Conservation (phyloP, 2,113 vertebrate species). For the Onychostoma macrolepis region DNA sequence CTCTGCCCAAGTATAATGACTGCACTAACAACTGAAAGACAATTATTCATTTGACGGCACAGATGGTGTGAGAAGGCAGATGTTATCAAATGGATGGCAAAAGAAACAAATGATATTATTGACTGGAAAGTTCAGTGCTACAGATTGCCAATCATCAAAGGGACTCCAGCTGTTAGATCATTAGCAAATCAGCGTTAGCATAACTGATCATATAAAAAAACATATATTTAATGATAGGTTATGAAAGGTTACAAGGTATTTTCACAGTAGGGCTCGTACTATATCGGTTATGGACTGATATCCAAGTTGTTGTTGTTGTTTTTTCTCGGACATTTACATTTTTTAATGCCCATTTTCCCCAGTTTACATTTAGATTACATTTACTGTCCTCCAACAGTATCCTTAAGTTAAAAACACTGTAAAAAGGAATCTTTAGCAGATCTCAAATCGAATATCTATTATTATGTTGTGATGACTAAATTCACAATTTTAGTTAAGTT, state of each 20-base stretch:
- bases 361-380: background rate
- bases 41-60: background rate
- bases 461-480: background rate
- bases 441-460: background rate
- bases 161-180: background rate
- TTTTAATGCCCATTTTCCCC: background rate
- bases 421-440: background rate
- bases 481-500: background rate
- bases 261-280: background rate
- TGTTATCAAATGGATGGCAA: background rate
- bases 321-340: background rate
- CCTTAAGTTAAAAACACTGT: background rate
- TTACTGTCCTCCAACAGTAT: background rate
- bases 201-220: background rate
- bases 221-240: background rate
- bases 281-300: background rate
- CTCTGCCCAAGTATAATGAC: background rate
- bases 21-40: background rate
- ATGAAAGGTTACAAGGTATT: background rate
- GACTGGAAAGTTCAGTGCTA: background rate
- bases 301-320: background rate
- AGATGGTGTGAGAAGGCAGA: slow-evolving; percentile 11
- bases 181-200: background rate
- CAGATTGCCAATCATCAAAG: slow-evolving; percentile 6
- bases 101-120: background rate